phyloP scores from a whole-genome alignment of 2,888 invertebrate species.

The Salpingus planirostris region DNA sequence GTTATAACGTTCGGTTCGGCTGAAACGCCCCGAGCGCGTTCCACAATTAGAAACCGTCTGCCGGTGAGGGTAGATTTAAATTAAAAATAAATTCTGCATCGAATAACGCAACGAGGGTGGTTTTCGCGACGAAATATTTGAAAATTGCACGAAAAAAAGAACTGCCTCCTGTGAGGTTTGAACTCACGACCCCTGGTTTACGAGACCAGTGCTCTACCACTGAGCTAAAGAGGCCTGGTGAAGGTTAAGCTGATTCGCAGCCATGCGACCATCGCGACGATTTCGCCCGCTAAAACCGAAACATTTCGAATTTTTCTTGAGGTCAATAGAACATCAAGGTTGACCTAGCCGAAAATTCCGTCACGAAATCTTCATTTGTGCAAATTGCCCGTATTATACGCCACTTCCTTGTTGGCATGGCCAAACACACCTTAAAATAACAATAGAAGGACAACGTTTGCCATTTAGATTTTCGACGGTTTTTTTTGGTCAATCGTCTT shows the following conservation, averaged over 20 bases:
- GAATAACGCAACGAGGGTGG: no score
- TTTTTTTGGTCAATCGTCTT: no score
- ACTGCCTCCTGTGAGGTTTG: slow-evolving; percentile 72
- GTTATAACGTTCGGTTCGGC: slow-evolving; percentile 11
- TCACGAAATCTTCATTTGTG: no score
- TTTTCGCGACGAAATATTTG: no score
- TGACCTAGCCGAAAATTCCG: no score
- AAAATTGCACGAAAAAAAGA: slow-evolving; percentile 6
- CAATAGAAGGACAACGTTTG: no score
- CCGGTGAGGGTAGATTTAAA: no score
- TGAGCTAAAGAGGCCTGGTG: slow-evolving; percentile 70
- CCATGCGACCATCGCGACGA: background rate
- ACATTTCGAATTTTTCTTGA: background rate
- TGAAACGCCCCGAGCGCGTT: slow-evolving; percentile 3
- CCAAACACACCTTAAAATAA: no score
- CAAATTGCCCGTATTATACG: no score
- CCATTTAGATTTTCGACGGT: no score
- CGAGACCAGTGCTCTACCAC: slow-evolving; percentile 79
- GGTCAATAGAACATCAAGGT: background rate
- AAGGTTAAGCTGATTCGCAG: background rate
- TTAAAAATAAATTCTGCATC: no score
- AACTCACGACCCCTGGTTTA: slow-evolving; percentile 80
- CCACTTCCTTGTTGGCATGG: no score
- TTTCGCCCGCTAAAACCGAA: background rate
- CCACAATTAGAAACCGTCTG: slow-evolving; percentile 3